Base-by-base conservation (phyloP, 2,888 invertebrate genomes). In the Rotaria socialis region DNA sequence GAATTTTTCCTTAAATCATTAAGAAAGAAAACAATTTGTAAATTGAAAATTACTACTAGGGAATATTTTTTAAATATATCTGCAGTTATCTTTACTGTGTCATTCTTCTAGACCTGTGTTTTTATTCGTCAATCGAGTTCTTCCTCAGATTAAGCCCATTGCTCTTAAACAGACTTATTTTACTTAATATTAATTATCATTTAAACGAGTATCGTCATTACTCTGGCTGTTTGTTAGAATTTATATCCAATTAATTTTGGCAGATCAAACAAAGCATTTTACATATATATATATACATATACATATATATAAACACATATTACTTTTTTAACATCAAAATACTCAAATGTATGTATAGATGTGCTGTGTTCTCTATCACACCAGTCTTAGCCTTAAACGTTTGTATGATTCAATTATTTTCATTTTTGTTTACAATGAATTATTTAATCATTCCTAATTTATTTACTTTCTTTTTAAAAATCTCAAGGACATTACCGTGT, bases 401-500 rank as follows among this genome's bases (percentile, higher is more conserved):
- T 80, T 80, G 80, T 80, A 47, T 80, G 24, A 47, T 14, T 80
- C 43, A 47, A 80, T 47, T 47, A n/a, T 24, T 0, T 80, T 80
- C 43, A 80, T n/a, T 10, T 11, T 80, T 5, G 11, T 67, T 35
- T 35, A 3, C 35, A 16, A 16, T 11, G 35, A 27, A 41, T 35
- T 35, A 16, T 7, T 27, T 19, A 16, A 35, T 16, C 24, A 67
- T 16, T 35, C 5, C 16, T 41, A 19, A 67, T 35, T 8, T 24
- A 7, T 80, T 47, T 80, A 11, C 4, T 47, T 47, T 80, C 47
- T 47, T 47, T 41, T 4, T 75, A 35, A 35, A 27, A 27, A 67
- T 75, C 75, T 80, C n/a, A 47, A 85, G 85, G n/a, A 85, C 85
- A 85, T 85, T 60, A 58, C 85, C 58, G 14, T 60, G 56, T 55